These are phyloP conservation scores for Sminthurides aquaticus DNA, from an alignment of 2,888 invertebrate genomes.

Conservation along the genomic window DNA sequence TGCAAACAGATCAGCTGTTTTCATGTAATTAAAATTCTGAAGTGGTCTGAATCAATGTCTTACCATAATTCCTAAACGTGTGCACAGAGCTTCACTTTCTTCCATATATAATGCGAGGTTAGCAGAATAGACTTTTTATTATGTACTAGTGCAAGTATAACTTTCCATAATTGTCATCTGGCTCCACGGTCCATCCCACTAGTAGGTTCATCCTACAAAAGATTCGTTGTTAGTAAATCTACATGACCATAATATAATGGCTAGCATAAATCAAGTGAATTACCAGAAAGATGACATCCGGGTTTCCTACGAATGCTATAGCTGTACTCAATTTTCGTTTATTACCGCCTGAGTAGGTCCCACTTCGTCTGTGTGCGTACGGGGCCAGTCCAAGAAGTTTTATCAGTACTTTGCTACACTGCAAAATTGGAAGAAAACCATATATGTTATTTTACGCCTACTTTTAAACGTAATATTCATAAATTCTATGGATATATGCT, in stretches of 20 bases:
- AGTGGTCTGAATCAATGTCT: background rate
- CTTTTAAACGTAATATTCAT: too few relatives aligned
- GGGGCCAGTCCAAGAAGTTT: slow-evolving; percentile 57
- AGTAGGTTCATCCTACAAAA: slow-evolving; percentile 64
- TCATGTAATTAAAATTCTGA: slow-evolving; percentile 37
- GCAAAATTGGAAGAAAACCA: too few relatives aligned
- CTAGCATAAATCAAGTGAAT: background rate
- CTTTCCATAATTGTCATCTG: slow-evolving; percentile 57
- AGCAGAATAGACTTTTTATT: slow-evolving; percentile 59
- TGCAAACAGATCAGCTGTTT: slow-evolving; percentile 51
- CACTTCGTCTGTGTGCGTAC: slow-evolving; percentile 52
- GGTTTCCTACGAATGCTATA: slow-evolving; percentile 64
- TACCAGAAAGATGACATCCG: slow-evolving; percentile 57
- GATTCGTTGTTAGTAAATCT: background rate
- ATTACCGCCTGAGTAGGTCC: slow-evolving; percentile 66
- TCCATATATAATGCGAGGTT: slow-evolving; percentile 62
- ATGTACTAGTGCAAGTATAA: slow-evolving; percentile 53
- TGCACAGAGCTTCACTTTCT: slow-evolving; percentile 55
- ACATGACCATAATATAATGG: background rate
- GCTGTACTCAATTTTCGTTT: slow-evolving; percentile 71
- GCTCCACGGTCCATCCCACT: slow-evolving; percentile 60
- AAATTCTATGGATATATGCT: too few relatives aligned
- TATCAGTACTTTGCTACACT: too few relatives aligned
- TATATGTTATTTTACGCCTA: too few relatives aligned
- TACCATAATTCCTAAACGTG: slow-evolving; percentile 51